A percentile compares a stretch with the other conserved stretches of the same genome.
These are phyloP conservation scores for Nematopogon swammerdamellus DNA, from an alignment of 2,888 invertebrate species.

Conservation along the genomic window DNA sequence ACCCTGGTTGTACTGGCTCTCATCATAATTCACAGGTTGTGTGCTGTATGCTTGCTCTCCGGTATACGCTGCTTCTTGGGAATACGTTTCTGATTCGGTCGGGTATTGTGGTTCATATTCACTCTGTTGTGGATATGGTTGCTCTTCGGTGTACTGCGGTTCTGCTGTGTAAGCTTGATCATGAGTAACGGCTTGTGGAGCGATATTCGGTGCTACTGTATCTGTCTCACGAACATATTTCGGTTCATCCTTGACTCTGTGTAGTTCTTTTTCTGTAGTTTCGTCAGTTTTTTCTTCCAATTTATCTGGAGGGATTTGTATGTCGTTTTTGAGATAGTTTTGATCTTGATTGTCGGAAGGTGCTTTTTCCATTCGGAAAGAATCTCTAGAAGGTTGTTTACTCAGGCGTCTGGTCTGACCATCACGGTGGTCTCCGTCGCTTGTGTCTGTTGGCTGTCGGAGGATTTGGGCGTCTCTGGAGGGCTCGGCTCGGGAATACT, in stretches of 20 bases:
- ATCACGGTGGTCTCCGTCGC: constrained; percentile 16
- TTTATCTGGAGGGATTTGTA: neutral
- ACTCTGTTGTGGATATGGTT: neutral
- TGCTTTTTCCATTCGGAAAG: neutral
- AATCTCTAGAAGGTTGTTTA: constrained; percentile 7
- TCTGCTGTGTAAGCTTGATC: constrained; percentile 1
- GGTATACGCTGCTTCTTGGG: neutral
- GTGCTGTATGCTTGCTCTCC: neutral
- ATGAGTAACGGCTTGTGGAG: constrained; percentile 5
- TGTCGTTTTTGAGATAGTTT: neutral
- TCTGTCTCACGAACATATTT: neutral
- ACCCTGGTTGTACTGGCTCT: constrained; percentile 2
- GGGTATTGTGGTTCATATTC: neutral
- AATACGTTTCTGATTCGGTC: neutral
- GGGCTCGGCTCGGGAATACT: constrained; percentile 43
- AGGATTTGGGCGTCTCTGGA: constrained; percentile 26
- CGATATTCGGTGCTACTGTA: constrained; percentile 5
- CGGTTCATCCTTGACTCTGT: neutral
- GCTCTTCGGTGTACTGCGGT: constrained; percentile 8
- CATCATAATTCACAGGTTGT: constrained; percentile 4
- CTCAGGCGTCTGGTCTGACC: constrained; percentile 19
- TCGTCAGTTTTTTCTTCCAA: neutral
- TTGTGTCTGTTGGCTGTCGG: constrained; percentile 15
- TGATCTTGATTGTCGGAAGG: neutral
- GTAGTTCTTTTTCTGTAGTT: neutral